phyloP scores from a whole-genome alignment of 2,888 invertebrate genomes.

The Thecophora atra region DNA sequence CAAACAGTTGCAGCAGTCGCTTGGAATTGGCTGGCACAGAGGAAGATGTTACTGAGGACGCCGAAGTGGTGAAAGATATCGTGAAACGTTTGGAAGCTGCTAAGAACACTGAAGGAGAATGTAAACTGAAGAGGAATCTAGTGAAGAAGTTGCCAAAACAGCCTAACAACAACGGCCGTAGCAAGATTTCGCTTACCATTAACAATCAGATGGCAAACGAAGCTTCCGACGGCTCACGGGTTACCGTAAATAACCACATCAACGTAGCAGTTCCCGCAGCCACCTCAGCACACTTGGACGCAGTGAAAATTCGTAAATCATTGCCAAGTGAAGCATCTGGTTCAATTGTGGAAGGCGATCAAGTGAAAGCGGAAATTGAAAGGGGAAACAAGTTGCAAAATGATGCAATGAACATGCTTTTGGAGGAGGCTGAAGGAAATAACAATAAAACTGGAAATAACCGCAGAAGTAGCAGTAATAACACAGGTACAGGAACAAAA shows the following conservation, averaged over 20 bases:
- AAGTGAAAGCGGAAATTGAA: conserved; percentile 19
- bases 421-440: conserved; percentile 43
- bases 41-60: conserved; percentile 50
- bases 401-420: conserved; percentile 60
- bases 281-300: neutral
- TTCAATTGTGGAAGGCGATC: neutral
- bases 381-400: conserved; percentile 51
- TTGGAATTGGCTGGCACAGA: conserved; percentile 78
- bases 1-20: conserved; percentile 86
- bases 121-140: conserved; percentile 10
- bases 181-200: conserved; percentile 59
- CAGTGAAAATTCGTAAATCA: conserved; percentile 7
- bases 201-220: conserved; percentile 65
- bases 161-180: conserved; percentile 3
- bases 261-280: conserved; percentile 50
- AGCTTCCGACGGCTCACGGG: conserved; percentile 46
- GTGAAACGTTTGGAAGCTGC: conserved; percentile 63
- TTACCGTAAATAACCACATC: conserved; percentile 66
- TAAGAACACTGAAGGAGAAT: conserved; percentile 31
- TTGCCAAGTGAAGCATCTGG: conserved; percentile 5
- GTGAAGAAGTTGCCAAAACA: conserved; percentile 39
- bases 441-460: conserved; percentile 47
- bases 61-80: conserved; percentile 63
- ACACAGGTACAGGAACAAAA: conserved; percentile 48
- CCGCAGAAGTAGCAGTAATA: conserved; percentile 49